Evolutionary conservation across 1,140 invertebrate species (phyloP).

Genomic region (Pollicipes pollicipes): DNA sequence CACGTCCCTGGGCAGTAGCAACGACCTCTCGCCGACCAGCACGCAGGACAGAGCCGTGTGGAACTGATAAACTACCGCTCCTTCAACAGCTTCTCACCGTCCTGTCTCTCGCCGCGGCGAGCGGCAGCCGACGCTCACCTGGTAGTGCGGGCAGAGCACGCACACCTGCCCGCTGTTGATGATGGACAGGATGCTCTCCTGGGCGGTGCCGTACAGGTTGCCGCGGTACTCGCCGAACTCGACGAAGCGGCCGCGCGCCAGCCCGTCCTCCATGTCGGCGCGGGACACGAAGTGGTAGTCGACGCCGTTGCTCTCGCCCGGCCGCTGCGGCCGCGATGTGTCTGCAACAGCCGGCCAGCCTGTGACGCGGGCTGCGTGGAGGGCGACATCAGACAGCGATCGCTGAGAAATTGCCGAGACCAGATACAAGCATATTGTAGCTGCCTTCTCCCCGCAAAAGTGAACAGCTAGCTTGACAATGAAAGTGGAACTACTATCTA

Average conservation of each 20-base stretch:
- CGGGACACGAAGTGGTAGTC: conserved; percentile 86
- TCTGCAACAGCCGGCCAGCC: conserved; percentile 41
- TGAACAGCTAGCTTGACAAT: no score
- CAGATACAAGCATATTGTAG: no score
- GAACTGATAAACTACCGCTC: not conserved
- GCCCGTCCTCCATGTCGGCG: conserved; percentile 80
- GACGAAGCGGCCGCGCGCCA: conserved; percentile 69
- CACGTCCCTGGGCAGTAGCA: no score
- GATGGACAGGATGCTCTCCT: conserved; percentile 70
- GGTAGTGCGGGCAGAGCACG: conserved; percentile 85
- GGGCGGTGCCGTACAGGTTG: conserved; percentile 86
- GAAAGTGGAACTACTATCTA: no score
- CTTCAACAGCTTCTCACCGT: no score
- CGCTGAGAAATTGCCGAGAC: no score
- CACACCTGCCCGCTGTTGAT: conserved; percentile 75
- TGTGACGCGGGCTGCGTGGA: no score
- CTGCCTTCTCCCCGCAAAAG: no score
- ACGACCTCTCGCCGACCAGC: no score
- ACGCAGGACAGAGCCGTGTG: no score
- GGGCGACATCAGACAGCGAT: no score
- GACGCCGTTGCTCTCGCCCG: conserved; percentile 75
- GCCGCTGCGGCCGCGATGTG: conserved; percentile 62
- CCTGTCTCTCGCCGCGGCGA: conserved; percentile 4
- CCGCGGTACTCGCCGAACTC: conserved; percentile 95
- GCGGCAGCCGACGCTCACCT: conserved; percentile 31